Conservation (phyloP, 2,113 vertebrate species). For the Sinocyclocheilus anshuiensis region DNA sequence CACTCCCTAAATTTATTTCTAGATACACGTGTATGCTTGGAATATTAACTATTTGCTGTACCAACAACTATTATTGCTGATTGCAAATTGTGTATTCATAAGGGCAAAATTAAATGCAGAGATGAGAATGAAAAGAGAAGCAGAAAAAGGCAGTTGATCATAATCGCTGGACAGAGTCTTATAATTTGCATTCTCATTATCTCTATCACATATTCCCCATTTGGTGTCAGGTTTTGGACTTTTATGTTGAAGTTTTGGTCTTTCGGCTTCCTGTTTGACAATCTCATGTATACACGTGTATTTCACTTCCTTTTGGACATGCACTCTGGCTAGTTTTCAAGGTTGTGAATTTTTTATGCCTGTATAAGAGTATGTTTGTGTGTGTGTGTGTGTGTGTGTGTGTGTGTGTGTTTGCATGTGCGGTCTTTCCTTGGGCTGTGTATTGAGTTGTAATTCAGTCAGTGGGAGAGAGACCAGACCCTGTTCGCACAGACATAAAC, state of each 20-base stretch:
- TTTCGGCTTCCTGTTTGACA: background rate
- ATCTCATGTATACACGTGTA: background rate
- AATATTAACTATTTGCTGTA: conserved; percentile 9
- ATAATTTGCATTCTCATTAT: no score
- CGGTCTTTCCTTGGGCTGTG: conserved; percentile 7
- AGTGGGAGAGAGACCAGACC: background rate
- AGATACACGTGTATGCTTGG: background rate
- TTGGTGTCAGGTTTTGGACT: no score
- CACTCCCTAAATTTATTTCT: background rate
- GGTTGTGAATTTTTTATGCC: background rate
- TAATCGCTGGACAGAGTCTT: no score
- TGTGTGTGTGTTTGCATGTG: no score
- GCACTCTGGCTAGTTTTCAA: background rate
- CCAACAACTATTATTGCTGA: conserved; percentile 15
- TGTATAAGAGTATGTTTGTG: background rate
- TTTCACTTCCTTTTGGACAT: background rate
- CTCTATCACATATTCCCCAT: no score
- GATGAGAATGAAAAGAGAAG: background rate
- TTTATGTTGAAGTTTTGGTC: background rate
- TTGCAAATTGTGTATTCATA: conserved; percentile 17
- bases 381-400: background rate
- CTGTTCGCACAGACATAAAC: conserved; percentile 42
- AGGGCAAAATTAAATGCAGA: conserved; percentile 14
- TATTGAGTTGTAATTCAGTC: conserved; percentile 42
- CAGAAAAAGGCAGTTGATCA: background rate